Evolutionary conservation across 2,113 vertebrate genomes (phyloP).

Genomic region (Fulmarus glacialis): DNA sequence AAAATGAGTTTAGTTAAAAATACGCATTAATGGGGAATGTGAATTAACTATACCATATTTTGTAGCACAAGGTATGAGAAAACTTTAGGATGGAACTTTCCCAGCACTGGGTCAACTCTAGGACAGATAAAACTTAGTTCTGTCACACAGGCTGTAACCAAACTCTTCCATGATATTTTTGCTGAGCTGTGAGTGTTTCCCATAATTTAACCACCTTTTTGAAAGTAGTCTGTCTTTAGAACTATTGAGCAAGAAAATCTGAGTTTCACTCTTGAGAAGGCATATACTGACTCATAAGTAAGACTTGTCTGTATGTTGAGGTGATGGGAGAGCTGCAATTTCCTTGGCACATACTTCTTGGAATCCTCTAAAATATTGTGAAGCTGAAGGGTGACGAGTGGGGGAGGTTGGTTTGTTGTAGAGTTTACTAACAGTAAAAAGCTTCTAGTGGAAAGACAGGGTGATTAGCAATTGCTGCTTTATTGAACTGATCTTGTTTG

Average conservation of each 20-base stretch:
- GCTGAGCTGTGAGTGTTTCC: neutral
- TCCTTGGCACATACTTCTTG: neutral
- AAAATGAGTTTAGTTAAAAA: neutral
- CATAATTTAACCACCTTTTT: neutral
- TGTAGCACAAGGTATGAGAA: neutral
- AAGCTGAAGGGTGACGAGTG: neutral
- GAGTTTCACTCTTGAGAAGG: neutral
- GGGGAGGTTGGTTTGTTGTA: neutral
- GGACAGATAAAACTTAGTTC: neutral
- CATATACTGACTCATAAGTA: neutral
- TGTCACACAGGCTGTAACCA: neutral
- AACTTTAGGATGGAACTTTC: neutral
- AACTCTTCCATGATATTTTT: neutral
- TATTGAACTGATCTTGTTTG: neutral
- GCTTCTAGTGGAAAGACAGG: neutral
- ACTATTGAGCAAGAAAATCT: neutral
- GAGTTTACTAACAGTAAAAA: neutral
- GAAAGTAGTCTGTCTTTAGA: neutral
- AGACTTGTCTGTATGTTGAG: neutral
- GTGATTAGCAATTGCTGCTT: neutral
- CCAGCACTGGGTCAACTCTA: neutral
- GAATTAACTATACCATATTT: neutral
- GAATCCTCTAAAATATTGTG: neutral
- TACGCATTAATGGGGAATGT: neutral
- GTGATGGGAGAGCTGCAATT: neutral